phyloP scores from a whole-genome alignment of 2,888 invertebrate genomes.

The Machimus rusticus region DNA sequence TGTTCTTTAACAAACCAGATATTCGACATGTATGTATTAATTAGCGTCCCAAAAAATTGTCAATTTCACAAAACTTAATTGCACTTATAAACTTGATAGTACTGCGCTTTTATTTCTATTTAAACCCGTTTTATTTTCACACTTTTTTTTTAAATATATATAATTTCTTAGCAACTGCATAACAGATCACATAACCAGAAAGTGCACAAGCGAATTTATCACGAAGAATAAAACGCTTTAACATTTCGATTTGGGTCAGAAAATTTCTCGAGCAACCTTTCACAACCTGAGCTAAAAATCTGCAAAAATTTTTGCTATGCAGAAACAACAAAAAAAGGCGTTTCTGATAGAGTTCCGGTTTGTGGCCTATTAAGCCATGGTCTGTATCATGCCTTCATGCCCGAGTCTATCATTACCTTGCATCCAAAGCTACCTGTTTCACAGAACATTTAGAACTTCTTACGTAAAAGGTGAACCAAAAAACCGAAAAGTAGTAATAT shows the following conservation, averaged over 20 bases:
- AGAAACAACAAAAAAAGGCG: neutral
- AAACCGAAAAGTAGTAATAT: constrained; percentile 25
- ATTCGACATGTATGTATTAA: neutral
- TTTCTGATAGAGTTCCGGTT: neutral
- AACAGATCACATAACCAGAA: neutral
- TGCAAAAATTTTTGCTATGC: neutral
- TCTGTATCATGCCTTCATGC: neutral
- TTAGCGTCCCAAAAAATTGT: neutral
- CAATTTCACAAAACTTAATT: neutral
- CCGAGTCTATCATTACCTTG: neutral
- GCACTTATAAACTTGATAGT: neutral
- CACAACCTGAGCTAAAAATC: neutral
- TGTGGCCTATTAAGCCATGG: neutral
- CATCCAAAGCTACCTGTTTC: neutral
- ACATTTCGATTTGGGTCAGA: neutral
- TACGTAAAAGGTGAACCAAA: constrained; percentile 3
- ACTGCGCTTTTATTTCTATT: neutral
- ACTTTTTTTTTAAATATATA: neutral
- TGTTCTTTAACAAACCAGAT: neutral
- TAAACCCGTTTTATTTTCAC: neutral
- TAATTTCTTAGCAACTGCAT: neutral
- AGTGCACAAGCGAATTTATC: neutral
- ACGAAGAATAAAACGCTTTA: neutral
- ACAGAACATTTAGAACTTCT: neutral
- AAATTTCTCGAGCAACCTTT: neutral